Percentiles rank a stretch among this genome's conserved stretches.
Evolutionary conservation across 2,888 invertebrate species (phyloP).

Genomic region (Nycteola revayana): DNA sequence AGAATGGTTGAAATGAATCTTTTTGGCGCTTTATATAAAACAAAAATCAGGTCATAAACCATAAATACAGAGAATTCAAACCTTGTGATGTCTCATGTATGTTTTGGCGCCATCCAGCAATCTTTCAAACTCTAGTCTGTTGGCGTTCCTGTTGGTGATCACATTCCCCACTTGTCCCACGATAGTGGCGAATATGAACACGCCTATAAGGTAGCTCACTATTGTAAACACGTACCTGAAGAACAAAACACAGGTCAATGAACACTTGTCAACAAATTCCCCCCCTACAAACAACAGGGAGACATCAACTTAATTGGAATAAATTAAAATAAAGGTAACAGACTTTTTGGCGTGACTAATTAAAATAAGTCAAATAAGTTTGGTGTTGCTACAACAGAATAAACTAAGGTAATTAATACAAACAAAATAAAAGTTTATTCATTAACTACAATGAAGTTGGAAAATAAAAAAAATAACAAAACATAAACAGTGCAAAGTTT

Average conservation of each 20-base stretch:
- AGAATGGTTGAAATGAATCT: too few species aligned
- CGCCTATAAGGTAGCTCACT: constrained; percentile 97
- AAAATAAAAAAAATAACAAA: constrained; percentile 32
- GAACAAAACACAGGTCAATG: constrained; percentile 20
- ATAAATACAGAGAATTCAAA: too few species aligned
- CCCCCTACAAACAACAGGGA: too few species aligned
- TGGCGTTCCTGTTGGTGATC: constrained; percentile 98
- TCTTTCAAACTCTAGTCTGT: constrained; percentile 96
- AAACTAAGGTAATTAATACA: constrained; percentile 3
- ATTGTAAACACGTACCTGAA: constrained; percentile 97
- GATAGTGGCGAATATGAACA: constrained; percentile 98
- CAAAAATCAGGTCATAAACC: too few species aligned
- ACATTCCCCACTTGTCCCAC: constrained; percentile 99
- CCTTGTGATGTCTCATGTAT: constrained; percentile 98
- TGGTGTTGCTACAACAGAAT: constrained; percentile 13
- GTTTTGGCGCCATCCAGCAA: constrained; percentile 97
- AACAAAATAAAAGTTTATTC: constrained; percentile 3
- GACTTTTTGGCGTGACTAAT: neutral
- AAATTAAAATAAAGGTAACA: constrained; percentile 10
- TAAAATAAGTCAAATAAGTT: too few species aligned
- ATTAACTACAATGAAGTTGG: constrained; percentile 18
- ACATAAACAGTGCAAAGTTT: constrained; percentile 78
- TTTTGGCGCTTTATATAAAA: too few species aligned
- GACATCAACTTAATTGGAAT: too few species aligned
- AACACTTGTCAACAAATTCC: too few species aligned